phyloP scores from a whole-genome alignment of 2,888 invertebrate genomes.

The Synanthedon tipuliformis region DNA sequence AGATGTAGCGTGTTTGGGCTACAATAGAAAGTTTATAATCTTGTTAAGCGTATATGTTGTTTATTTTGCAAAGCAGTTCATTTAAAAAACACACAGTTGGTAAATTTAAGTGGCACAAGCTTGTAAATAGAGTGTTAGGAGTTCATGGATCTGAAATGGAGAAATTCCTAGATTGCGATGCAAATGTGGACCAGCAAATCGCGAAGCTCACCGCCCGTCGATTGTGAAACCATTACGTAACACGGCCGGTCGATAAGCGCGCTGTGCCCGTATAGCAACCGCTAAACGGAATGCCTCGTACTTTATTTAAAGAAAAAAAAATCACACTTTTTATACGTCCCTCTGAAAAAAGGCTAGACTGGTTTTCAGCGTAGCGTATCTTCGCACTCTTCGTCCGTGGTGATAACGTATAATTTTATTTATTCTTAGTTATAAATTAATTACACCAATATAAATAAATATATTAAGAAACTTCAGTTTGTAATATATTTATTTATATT shows the following conservation, averaged over 20 bases:
- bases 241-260: conserved; percentile 15
- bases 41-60: not conserved
- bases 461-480: too few species aligned
- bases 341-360: too few species aligned
- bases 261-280: conserved; percentile 3
- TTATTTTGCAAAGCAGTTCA: not conserved
- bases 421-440: too few species aligned
- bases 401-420: too few species aligned
- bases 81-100: not conserved
- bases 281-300: not conserved
- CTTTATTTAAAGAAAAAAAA: not conserved
- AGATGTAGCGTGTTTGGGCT: too few species aligned
- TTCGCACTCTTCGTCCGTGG: too few species aligned
- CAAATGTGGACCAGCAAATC: conserved; percentile 9
- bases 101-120: not conserved
- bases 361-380: too few species aligned
- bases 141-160: not conserved
- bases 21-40: too few species aligned
- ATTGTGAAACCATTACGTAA: conserved; percentile 16
- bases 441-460: too few species aligned
- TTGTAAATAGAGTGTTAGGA: not conserved
- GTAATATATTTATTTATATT: too few species aligned
- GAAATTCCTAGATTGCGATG: conserved; percentile 10
- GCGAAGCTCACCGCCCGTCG: conserved; percentile 8
- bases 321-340: too few species aligned